Evolutionary conservation across 2,888 invertebrate genomes (phyloP).

Genomic region (Aleiodes leptofemur): DNA sequence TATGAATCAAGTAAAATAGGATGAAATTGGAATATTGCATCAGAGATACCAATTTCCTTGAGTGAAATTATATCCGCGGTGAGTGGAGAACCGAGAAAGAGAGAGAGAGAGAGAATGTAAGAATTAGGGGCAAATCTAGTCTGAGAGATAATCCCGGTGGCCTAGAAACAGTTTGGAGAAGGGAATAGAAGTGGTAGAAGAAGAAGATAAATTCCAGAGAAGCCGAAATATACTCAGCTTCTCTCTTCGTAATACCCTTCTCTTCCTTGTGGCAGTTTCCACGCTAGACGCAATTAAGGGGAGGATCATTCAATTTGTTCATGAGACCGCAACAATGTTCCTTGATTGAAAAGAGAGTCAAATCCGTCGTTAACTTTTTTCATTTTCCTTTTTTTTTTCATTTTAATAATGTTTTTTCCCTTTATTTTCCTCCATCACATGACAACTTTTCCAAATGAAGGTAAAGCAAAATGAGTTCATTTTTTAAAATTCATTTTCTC

Average conservation of each 20-base stretch:
- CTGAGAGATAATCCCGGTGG: constrained; percentile 44
- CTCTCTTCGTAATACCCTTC: constrained; percentile 22
- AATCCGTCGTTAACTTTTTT: constrained; percentile 41
- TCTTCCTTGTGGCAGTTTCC: constrained; percentile 29
- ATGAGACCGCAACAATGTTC: constrained; percentile 51
- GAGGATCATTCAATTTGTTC: constrained; percentile 50
- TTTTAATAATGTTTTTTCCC: background rate
- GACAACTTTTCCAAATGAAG: constrained; percentile 12
- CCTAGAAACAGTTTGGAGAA: constrained; percentile 42
- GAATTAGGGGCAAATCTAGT: constrained; percentile 41
- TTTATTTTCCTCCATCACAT: background rate
- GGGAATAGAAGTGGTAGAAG: constrained; percentile 2
- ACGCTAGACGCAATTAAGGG: constrained; percentile 49
- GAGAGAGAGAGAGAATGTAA: constrained; percentile 31
- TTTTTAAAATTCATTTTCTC: background rate
- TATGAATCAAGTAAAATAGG: constrained; percentile 7
- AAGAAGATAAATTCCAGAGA: constrained; percentile 35
- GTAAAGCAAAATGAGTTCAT: background rate
- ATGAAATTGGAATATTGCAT: constrained; percentile 41
- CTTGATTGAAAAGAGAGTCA: constrained; percentile 51
- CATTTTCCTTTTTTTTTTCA: constrained; percentile 6
- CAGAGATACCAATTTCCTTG: constrained; percentile 41
- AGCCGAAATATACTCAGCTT: constrained; percentile 39
- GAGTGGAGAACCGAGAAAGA: background rate
- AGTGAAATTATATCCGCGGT: constrained; percentile 43